These are phyloP conservation scores for Siniperca obscura DNA, from an alignment of 2,797 vertebrate species.

Conservation along the genomic window DNA sequence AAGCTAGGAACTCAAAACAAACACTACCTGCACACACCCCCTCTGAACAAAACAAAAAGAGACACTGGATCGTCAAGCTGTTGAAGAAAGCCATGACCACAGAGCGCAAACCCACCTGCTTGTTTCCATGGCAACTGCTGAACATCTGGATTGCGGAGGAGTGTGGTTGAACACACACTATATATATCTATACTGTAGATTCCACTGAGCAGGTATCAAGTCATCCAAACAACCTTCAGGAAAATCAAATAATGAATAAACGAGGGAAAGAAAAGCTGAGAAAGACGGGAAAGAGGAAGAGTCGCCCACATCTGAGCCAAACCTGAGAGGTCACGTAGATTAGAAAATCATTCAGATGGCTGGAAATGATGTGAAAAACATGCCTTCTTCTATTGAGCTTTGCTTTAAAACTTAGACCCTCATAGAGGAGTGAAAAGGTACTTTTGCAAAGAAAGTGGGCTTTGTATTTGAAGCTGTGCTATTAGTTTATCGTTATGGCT, in stretches of 20 bases:
- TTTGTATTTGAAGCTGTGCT: not conserved
- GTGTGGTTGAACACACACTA: constrained; percentile 23
- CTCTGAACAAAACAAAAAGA: constrained; percentile 25
- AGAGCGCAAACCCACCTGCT: constrained; percentile 61
- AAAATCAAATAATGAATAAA: constrained; percentile 26
- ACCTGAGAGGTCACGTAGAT: not conserved
- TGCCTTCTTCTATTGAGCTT: not conserved
- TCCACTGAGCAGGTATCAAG: constrained; percentile 39
- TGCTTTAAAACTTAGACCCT: constrained; percentile 41
- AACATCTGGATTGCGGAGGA: constrained; percentile 62
- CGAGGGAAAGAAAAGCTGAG: not conserved
- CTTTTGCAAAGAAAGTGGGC: not conserved
- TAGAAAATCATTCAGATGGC: not conserved
- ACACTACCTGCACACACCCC: constrained; percentile 43
- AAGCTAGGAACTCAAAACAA: constrained; percentile 30
- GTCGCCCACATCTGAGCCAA: constrained; percentile 33
- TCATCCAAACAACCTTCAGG: constrained; percentile 45
- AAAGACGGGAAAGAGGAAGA: not conserved
- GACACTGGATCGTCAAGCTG: constrained; percentile 65
- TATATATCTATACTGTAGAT: constrained; percentile 33
- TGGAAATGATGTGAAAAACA: not conserved
- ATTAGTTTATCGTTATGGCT: not conserved
- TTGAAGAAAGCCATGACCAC: constrained; percentile 57
- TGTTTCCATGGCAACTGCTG: constrained; percentile 69
- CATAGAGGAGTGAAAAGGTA: constrained; percentile 11